Evolutionary conservation across 2,113 vertebrate genomes (phyloP), one percentile per base, ranked within the genome.

Genomic region (Otolemur garnettii): DNA sequence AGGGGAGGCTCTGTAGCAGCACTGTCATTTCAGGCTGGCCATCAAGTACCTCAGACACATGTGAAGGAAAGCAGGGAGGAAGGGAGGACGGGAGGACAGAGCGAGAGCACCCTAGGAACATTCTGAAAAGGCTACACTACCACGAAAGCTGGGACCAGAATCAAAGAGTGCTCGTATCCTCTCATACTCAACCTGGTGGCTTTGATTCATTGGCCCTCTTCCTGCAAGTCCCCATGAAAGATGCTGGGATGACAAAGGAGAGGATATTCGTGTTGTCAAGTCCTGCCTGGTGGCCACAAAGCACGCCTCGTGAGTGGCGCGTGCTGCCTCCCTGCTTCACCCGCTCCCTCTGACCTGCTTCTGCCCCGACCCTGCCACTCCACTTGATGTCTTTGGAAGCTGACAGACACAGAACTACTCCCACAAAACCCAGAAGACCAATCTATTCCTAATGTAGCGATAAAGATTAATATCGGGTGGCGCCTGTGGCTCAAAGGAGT

Each of bases 391-490:
- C 68, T 24, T 62, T 78, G 96, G 79, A 94, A 90, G 64, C 71
- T 79, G 95, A 77, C 60, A 82, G 84, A 77, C 83, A 95, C 42
- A 96, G 77, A 93, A 79, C 19, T 86, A 86, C 81, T 55, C 7
- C 33, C 78, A 93, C 78, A 83, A 84, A 89, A 90, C 57, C 62
- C 89, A 82, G 26, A 71, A 91, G 96, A 7, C 64, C 96, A 96
- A 94, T 55, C 84, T 84, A 82, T 26, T 87, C 69, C 87, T 95
- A 72, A 71, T 69, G 17, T 21, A 82, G 64, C 72, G 53, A 5
- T 89, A 22, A 72, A 87, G 60, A 50, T 35, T 59, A 80, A 82
- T 30, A 38, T 38, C 38, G 38, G 38, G 38, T 38, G 38, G 38
- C 38, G 4, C 38, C 38, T 38, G 38, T 38, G 38, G 38, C 38